phyloP scores from a whole-genome alignment of 2,113 vertebrate species.

The Mastomys coucha region DNA sequence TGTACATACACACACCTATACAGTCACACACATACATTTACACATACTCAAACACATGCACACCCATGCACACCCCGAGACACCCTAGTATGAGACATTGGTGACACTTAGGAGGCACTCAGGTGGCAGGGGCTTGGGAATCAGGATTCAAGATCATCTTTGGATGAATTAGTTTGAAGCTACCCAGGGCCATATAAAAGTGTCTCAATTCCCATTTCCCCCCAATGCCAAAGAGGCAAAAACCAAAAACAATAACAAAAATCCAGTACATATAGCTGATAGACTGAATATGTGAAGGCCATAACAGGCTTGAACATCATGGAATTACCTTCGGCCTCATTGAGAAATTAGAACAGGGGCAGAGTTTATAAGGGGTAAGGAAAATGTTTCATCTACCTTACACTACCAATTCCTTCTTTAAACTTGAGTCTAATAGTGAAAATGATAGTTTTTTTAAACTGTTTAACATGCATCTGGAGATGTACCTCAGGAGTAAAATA shows the following conservation, averaged over 20 bases:
- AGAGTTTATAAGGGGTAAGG: not conserved
- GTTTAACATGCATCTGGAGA: not conserved
- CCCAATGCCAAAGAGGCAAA: not conserved
- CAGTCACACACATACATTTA: not conserved
- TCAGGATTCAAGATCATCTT: not conserved
- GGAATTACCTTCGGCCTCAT: not conserved
- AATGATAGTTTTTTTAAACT: conserved; percentile 13
- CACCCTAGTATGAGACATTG: not conserved
- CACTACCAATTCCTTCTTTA: not conserved
- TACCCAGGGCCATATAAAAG: not conserved
- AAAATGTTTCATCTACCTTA: conserved; percentile 8
- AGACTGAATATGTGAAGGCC: not conserved
- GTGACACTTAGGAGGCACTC: too few species aligned
- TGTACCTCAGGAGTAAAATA: not conserved
- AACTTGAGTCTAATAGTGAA: conserved; percentile 22
- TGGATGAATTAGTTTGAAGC: not conserved
- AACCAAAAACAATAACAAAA: not conserved
- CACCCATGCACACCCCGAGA: not conserved
- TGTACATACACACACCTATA: not conserved
- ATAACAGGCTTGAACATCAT: not conserved
- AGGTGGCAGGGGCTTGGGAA: not conserved
- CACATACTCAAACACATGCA: not conserved
- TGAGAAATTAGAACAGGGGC: not conserved
- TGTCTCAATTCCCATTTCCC: accelerated
- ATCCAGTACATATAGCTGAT: not conserved